Percentiles rank a stretch among this genome's conserved stretches.
Evolutionary conservation across 2,888 invertebrate genomes (phyloP).

Genomic region (Homarus gammarus): DNA sequence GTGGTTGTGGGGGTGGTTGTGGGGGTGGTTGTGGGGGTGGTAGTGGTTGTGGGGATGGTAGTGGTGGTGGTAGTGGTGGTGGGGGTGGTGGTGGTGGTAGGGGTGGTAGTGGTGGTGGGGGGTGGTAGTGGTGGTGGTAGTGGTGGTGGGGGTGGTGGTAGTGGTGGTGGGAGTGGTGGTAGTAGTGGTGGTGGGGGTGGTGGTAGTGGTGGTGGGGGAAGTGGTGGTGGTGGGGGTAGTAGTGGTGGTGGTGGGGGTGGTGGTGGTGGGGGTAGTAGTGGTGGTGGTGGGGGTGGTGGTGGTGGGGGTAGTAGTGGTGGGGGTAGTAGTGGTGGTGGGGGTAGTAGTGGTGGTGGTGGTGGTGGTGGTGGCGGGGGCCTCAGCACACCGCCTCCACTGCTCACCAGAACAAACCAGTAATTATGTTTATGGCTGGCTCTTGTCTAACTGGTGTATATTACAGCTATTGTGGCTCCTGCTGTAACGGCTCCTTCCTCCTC

Average conservation of each 20-base stretch:
- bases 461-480: conserved; percentile 7
- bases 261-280: background rate
- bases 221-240: background rate
- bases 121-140: too few relatives aligned
- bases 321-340: too few relatives aligned
- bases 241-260: background rate
- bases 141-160: too few relatives aligned
- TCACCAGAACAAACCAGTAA: conserved; percentile 24
- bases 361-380: background rate
- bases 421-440: conserved; percentile 34
- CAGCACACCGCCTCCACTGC: background rate
- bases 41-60: too few relatives aligned
- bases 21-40: too few relatives aligned
- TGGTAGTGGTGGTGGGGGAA: too few relatives aligned
- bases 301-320: background rate
- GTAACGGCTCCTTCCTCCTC: background rate
- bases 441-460: conserved; percentile 34
- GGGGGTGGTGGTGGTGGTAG: background rate
- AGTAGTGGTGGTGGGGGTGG: background rate
- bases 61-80: too few relatives aligned
- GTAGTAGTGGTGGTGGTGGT: background rate
- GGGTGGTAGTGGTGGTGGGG: too few relatives aligned
- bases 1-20: too few relatives aligned
- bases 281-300: background rate
- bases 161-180: background rate